Evolutionary conservation across 2,113 vertebrate species (phyloP).

Genomic region (Montifringilla adamsi): DNA sequence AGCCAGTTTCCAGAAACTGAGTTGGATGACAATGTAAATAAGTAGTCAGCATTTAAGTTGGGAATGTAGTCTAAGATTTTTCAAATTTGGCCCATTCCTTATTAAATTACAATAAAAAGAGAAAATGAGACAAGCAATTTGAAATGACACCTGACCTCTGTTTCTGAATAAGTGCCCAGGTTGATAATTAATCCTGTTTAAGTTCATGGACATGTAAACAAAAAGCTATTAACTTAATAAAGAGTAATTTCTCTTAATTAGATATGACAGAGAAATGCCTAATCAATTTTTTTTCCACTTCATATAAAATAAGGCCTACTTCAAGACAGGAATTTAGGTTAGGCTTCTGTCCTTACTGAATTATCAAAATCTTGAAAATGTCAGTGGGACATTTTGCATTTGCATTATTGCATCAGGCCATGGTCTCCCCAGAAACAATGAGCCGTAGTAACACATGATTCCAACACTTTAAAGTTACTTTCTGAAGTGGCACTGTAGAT

Average conservation of each 20-base stretch:
- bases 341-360: background rate
- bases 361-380: background rate
- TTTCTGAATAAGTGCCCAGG: background rate
- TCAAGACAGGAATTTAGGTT: background rate
- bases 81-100: background rate
- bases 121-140: background rate
- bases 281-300: background rate
- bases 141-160: background rate
- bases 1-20: background rate
- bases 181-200: constrained; percentile 2
- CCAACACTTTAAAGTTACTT: background rate
- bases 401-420: background rate
- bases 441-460: background rate
- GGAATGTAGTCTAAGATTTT: background rate
- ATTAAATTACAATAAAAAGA: background rate
- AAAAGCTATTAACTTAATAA: background rate
- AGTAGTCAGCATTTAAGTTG: background rate
- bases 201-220: background rate
- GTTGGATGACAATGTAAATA: background rate
- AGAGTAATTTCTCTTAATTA: background rate
- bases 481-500: background rate
- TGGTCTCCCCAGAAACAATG: background rate
- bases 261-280: background rate
- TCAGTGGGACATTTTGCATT: background rate
- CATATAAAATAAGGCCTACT: background rate